A percentile compares a stretch with the other conserved stretches of the same genome.
Conservation (phyloP, 2,888 invertebrate genomes). For the Caenorhabditis zanzibari region DNA sequence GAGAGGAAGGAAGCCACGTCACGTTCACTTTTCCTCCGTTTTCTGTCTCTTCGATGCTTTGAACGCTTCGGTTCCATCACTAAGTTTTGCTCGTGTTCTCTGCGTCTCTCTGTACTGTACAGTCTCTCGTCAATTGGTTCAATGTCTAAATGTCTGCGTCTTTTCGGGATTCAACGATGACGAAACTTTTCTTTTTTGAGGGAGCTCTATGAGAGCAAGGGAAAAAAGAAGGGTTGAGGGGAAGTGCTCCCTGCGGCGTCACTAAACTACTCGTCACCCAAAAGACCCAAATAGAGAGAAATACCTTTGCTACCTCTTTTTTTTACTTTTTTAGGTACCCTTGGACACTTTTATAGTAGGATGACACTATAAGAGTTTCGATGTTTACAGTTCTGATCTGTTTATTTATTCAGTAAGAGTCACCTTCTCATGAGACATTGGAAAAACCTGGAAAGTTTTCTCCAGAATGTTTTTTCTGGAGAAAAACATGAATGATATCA, state of each 20-base stretch:
- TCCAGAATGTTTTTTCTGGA: background rate
- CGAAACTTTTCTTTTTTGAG: conserved; percentile 25
- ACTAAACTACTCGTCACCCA: conserved; percentile 45
- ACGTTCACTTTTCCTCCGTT: conserved; percentile 25
- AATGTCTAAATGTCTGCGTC: conserved; percentile 30
- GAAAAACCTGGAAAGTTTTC: conserved; percentile 7
- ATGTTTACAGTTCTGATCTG: conserved; percentile 2
- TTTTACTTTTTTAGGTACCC: conserved; percentile 8
- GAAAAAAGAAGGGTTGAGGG: conserved; percentile 16
- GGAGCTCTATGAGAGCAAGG: conserved; percentile 24
- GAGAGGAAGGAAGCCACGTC: conserved; percentile 34
- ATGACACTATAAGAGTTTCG: background rate
- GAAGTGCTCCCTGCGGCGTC: conserved; percentile 47
- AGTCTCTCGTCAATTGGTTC: conserved; percentile 10
- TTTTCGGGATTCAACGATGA: conserved; percentile 20
- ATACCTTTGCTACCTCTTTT: conserved; percentile 11
- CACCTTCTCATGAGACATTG: background rate
- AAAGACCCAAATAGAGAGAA: background rate
- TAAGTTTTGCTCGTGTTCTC: conserved; percentile 22
- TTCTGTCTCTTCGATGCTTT: conserved; percentile 19
- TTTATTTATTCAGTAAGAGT: conserved; percentile 8
- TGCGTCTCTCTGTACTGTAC: conserved; percentile 1
- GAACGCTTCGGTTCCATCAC: conserved; percentile 32
- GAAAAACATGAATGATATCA: background rate
- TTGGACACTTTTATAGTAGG: too few relatives aligned